Conservation (phyloP, 1,140 invertebrate genomes). For the Trichogramma pretiosum region DNA sequence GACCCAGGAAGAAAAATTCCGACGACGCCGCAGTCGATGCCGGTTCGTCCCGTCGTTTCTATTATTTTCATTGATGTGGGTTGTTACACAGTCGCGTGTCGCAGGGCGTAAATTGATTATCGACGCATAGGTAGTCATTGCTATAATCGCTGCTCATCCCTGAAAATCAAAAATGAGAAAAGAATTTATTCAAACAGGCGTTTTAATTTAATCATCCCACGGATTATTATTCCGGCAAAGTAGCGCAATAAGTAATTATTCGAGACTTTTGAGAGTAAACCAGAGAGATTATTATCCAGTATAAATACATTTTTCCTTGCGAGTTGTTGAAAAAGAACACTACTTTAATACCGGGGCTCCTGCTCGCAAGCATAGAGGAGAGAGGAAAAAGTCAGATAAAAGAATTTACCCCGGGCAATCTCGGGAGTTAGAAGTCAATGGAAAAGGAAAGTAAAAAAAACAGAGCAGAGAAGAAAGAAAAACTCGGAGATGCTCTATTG, state of each 20-base stretch:
- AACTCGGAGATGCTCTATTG: neutral
- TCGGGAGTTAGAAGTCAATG: constrained; percentile 1
- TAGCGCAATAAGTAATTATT: no score
- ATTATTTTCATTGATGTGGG: neutral
- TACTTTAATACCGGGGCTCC: no score
- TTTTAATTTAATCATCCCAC: no score
- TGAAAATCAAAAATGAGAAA: constrained; percentile 8
- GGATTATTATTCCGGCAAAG: no score
- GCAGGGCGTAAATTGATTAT: constrained; percentile 22
- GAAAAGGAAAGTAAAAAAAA: neutral
- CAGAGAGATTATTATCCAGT: no score
- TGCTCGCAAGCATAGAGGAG: no score
- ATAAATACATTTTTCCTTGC: no score
- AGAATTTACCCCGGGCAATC: constrained; percentile 5
- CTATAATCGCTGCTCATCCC: constrained; percentile 1
- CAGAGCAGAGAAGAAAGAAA: neutral
- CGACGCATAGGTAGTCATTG: constrained; percentile 15
- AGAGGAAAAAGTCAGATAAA: constrained; percentile 3
- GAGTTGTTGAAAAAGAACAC: no score
- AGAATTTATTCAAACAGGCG: no score
- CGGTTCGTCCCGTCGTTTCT: neutral
- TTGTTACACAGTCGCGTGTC: no score
- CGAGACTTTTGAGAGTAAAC: no score
- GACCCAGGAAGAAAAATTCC: no score
- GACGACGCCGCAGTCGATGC: neutral